Evolutionary conservation across 1,140 invertebrate species (phyloP).

Genomic region (Orius insidiosus): DNA sequence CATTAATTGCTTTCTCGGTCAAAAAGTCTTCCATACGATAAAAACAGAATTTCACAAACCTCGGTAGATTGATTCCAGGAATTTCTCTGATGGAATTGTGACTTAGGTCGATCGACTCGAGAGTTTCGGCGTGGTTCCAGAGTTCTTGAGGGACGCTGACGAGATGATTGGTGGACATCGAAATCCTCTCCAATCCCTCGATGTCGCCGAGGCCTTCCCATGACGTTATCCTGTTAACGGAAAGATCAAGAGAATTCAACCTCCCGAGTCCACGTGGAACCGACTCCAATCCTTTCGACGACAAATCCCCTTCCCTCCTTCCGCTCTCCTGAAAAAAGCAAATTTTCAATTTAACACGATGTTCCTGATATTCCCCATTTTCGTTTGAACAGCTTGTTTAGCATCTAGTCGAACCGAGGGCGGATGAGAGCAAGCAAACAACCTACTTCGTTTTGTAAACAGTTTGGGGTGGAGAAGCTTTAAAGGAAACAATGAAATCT

Average conservation of each 20-base stretch:
- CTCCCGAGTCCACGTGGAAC: slow-evolving; percentile 24
- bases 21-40: too few relatives aligned
- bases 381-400: background rate
- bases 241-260: slow-evolving; percentile 46
- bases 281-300: background rate
- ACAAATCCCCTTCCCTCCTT: background rate
- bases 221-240: slow-evolving; percentile 39
- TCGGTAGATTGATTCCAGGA: slow-evolving; percentile 11
- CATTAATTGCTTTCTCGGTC: too few relatives aligned
- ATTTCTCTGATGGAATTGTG: slow-evolving; percentile 15
- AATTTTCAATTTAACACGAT: background rate
- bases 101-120: slow-evolving; percentile 15
- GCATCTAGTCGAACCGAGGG: background rate
- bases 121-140: slow-evolving; percentile 2
- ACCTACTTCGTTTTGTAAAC: too few relatives aligned
- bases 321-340: slow-evolving; percentile 1
- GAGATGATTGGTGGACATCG: slow-evolving; percentile 6
- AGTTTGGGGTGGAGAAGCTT: too few relatives aligned
- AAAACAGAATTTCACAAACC: slow-evolving; percentile 15
- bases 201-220: slow-evolving; percentile 2
- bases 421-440: background rate
- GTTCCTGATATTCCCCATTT: background rate
- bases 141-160: background rate
- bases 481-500: too few relatives aligned
- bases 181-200: background rate